Evolutionary conservation across 2,888 invertebrate genomes (phyloP).

Genomic region (Cyclophora albipunctata): DNA sequence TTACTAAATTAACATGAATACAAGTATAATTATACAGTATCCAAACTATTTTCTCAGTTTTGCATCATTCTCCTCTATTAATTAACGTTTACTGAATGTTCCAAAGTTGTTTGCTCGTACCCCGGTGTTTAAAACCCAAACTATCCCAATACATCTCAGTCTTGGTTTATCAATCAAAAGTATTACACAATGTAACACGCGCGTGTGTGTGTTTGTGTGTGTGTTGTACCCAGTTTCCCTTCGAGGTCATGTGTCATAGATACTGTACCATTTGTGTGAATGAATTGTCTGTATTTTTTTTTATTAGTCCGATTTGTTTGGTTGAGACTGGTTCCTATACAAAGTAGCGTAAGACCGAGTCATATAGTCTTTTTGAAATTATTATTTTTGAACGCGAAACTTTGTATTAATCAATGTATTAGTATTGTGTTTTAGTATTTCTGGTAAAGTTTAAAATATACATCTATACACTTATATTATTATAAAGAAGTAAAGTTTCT

Average conservation of each 20-base stretch:
- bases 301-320: neutral
- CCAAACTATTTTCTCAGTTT: too few relatives aligned
- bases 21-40: too few relatives aligned
- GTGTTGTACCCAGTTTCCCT: slow-evolving; percentile 38
- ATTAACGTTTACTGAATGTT: too few relatives aligned
- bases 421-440: too few relatives aligned
- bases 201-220: slow-evolving; percentile 13
- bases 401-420: too few relatives aligned
- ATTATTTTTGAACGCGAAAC: too few relatives aligned
- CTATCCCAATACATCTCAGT: slow-evolving; percentile 39
- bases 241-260: slow-evolving; percentile 46
- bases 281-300: slow-evolving; percentile 25
- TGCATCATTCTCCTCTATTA: too few relatives aligned
- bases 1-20: too few relatives aligned
- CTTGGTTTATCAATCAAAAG: slow-evolving; percentile 35
- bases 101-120: neutral
- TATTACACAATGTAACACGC: slow-evolving; percentile 23
- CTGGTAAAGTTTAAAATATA: neutral
- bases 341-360: too few relatives aligned
- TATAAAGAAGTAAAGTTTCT: too few relatives aligned
- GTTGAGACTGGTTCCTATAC: neutral
- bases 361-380: too few relatives aligned
- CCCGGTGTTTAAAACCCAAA: slow-evolving; percentile 27
- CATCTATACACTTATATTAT: too few relatives aligned
- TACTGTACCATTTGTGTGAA: slow-evolving; percentile 40